Percentiles rank a stretch among this genome's conserved stretches.
phyloP scores from a whole-genome alignment of 2,797 vertebrate genomes.

The Intellagama lesueurii region DNA sequence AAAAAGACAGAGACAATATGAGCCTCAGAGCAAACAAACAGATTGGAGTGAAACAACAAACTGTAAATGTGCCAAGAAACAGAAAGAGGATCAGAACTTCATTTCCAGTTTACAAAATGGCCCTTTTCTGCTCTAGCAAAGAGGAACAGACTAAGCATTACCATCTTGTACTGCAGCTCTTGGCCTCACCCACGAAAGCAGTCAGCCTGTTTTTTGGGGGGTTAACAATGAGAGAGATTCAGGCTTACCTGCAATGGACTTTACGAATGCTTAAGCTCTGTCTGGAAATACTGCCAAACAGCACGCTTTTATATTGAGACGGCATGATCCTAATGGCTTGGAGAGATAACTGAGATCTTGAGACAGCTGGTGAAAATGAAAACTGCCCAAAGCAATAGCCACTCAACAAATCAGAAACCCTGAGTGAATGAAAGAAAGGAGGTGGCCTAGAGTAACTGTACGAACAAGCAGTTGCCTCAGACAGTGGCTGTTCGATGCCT shows the following conservation, averaged over 20 bases:
- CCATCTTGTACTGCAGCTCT: too few species aligned
- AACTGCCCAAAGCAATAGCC: background rate
- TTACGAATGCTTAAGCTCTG: background rate
- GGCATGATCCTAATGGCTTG: background rate
- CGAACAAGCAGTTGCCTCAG: too few species aligned
- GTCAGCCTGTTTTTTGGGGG: background rate
- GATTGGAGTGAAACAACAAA: background rate
- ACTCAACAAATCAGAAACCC: background rate
- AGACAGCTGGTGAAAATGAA: background rate
- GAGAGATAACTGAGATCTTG: background rate
- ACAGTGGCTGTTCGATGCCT: too few species aligned
- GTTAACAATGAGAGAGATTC: background rate
- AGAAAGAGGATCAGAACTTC: background rate
- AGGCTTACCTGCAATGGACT: background rate
- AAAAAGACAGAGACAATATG: background rate
- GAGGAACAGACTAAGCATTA: too few species aligned
- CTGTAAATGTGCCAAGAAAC: background rate
- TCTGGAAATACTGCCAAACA: background rate
- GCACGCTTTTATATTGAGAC: too few species aligned
- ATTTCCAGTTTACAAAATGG: background rate
- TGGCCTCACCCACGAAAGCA: too few species aligned
- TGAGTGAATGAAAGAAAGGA: background rate
- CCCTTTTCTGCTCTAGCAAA: too few species aligned
- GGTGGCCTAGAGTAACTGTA: too few species aligned
- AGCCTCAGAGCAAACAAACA: background rate